phyloP scores from a whole-genome alignment of 1,140 invertebrate genomes.

The Trichonephila inaurata region DNA sequence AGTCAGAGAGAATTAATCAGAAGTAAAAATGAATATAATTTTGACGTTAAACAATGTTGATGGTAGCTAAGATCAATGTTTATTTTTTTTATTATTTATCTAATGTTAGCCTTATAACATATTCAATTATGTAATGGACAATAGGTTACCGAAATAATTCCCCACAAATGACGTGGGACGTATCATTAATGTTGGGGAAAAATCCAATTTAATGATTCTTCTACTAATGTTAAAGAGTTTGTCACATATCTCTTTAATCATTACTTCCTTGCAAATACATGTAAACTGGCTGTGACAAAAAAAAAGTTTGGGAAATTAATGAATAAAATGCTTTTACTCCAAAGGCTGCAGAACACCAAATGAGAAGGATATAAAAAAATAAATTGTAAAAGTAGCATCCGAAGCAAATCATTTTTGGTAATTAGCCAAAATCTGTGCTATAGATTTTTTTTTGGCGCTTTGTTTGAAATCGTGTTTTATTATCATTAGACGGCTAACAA shows the following conservation, averaged over 20 bases:
- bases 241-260: constrained; percentile 65
- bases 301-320: constrained; percentile 59
- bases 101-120: constrained; percentile 17
- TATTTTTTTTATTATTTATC: not conserved
- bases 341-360: not conserved
- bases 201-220: constrained; percentile 64
- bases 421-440: constrained; percentile 64
- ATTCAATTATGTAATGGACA: constrained; percentile 71
- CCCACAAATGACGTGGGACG: constrained; percentile 38
- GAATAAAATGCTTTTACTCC: constrained; percentile 52
- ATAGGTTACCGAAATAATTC: constrained; percentile 70
- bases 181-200: constrained; percentile 47
- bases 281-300: not conserved
- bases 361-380: not conserved
- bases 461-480: constrained; percentile 20
- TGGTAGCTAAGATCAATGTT: constrained; percentile 12
- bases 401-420: constrained; percentile 70
- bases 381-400: not conserved
- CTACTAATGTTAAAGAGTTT: constrained; percentile 70
- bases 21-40: constrained; percentile 64
- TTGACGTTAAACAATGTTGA: constrained; percentile 64
- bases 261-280: not conserved
- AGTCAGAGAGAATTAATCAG: constrained; percentile 14
- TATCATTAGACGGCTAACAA: constrained; percentile 39
- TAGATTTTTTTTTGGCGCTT: constrained; percentile 11